A percentile compares a stretch with the other conserved stretches of the same genome.
Conservation (phyloP, 2,113 vertebrate genomes). For the Oryzias melastigma region DNA sequence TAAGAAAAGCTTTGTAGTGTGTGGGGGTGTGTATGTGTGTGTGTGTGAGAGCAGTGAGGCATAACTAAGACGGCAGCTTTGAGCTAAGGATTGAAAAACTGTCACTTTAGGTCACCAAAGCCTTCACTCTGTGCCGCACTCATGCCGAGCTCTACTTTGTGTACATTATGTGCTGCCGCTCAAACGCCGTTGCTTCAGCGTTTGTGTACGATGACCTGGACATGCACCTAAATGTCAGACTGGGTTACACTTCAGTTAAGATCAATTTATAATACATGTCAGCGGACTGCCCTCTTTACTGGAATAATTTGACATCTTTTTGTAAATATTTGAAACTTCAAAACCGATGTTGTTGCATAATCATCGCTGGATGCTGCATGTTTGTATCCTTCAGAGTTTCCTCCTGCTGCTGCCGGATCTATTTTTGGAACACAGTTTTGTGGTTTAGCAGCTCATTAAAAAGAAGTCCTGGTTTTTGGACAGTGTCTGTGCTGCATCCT, state of each 20-base stretch:
- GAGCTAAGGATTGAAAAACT: constrained; percentile 68
- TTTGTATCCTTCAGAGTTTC: background rate
- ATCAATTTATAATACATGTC: constrained; percentile 40
- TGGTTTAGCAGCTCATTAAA: background rate
- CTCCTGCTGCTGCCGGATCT: background rate
- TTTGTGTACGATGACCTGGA: constrained; percentile 12
- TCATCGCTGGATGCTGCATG: constrained; percentile 3
- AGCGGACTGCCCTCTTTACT: constrained; percentile 13
- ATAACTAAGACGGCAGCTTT: constrained; percentile 68
- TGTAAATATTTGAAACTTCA: constrained; percentile 27
- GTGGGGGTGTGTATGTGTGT: constrained; percentile 29
- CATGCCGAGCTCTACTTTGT: constrained; percentile 21
- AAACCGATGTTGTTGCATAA: constrained; percentile 20
- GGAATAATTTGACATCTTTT: constrained; percentile 9
- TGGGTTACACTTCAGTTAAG: constrained; percentile 18
- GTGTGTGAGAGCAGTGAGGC: constrained; percentile 47
- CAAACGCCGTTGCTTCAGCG: constrained; percentile 10
- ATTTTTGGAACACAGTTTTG: background rate
- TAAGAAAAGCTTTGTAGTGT: constrained; percentile 37
- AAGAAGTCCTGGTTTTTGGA: background rate
- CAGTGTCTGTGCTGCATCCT: too few relatives aligned
- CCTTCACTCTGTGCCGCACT: constrained; percentile 48
- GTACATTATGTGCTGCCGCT: constrained; percentile 17
- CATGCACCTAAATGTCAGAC: constrained; percentile 12
- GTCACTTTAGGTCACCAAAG: constrained; percentile 67